Evolutionary conservation across 2,888 invertebrate species (phyloP), one percentile per base, ranked within the genome.

Genomic region (Agrypnus murinus): DNA sequence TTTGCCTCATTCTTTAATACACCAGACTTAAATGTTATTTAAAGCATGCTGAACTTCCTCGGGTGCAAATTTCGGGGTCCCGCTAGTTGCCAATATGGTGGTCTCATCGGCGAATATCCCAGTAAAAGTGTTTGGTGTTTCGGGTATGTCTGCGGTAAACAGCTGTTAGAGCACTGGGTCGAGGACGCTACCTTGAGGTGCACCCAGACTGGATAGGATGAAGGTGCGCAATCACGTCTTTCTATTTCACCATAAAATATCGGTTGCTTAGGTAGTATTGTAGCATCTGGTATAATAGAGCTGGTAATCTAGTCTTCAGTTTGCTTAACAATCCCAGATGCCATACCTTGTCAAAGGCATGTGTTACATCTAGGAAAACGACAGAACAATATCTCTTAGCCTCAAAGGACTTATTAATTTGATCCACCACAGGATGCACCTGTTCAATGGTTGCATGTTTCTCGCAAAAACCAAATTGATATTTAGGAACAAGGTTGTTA

Each of bases 1-100:
- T 40, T 40, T 40, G 40, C 40, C n/a, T 40, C 40, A 40, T 40
- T 40, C 40, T 40, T 40, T 40, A n/a, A 40, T 40, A 9, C 40
- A 3, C 40, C 40, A 40, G n/a, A n/a, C n/a, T n/a, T n/a, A n/a
- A 40, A 10, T n/a, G 3, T 40, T 10, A 40, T 40, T 40, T 6
- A 40, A n/a, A 40, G 40, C 40, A 12, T n/a, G 10, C 10, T 40
- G 40, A 40, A 40, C 10, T n/a, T n/a, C n/a, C 40, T 40, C 40
- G n/a, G 40, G n/a, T 12, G n/a, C 40, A 40, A 7, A 40, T 40
- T 12, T 40, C n/a, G 40, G 40, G n/a, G 3, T 40, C n/a, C n/a
- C 40, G n/a, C 40, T 40, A 40, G 40, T 40, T 40, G 7, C 40
- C 40, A 40, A 12, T 6, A 40, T 40, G 40, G n/a, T 12, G 2